Conservation (phyloP, 2,888 invertebrate genomes). For the Stenchaetothrips biformis region DNA sequence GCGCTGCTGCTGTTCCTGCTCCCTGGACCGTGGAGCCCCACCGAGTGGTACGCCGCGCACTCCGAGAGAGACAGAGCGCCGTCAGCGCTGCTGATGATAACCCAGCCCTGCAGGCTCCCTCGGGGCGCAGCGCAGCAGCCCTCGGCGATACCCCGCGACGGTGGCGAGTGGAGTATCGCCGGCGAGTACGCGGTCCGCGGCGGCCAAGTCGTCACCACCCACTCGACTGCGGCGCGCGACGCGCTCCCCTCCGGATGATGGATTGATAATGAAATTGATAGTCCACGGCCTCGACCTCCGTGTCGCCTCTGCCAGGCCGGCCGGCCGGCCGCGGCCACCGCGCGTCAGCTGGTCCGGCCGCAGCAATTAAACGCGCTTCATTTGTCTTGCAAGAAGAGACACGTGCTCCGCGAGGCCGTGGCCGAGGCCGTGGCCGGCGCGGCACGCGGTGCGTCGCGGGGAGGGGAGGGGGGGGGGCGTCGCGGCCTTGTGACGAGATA, state of each 20-base stretch:
- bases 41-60: not conserved
- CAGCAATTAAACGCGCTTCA: conserved; percentile 4
- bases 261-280: conserved; percentile 24
- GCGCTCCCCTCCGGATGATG: not conserved
- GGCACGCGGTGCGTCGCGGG: no score
- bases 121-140: no score
- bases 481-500: no score
- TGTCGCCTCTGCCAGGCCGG: not conserved
- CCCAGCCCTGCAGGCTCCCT: no score
- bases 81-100: no score
- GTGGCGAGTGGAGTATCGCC: no score
- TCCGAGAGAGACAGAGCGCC: not conserved
- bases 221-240: not conserved
- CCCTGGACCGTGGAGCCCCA: no score
- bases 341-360: conserved; percentile 1
- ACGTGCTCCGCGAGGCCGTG: not conserved
- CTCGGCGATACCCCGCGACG: no score
- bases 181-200: not conserved
- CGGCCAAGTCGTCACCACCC: not conserved
- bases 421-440: not conserved
- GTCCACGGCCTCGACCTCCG: not conserved
- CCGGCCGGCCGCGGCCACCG: not conserved
- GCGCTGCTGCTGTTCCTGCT: not conserved
- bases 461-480: no score
- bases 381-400: not conserved